A percentile compares a stretch with the other conserved stretches of the same genome.
These are phyloP conservation scores for Anthrax anthrax DNA, from an alignment of 2,888 invertebrate genomes.

Conservation along the genomic window DNA sequence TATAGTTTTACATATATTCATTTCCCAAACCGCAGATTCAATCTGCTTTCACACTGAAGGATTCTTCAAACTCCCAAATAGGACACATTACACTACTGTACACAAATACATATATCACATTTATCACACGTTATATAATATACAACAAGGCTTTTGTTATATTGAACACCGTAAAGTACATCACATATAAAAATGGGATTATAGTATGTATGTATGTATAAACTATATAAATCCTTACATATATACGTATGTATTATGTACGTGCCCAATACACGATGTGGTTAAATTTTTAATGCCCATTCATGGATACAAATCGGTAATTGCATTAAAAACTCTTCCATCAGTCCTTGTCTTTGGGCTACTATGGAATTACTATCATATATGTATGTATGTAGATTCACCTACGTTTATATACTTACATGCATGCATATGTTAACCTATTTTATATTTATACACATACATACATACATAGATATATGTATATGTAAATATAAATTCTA, in stretches of 20 bases:
- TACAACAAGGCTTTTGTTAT: no score
- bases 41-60: background rate
- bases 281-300: conserved; percentile 7
- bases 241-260: background rate
- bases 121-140: no score
- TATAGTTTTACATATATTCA: background rate
- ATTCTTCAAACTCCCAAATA: background rate
- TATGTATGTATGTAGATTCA: no score
- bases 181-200: background rate
- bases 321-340: conserved; percentile 6
- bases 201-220: background rate
- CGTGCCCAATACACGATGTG: conserved; percentile 3
- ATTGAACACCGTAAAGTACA: no score
- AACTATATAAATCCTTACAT: background rate
- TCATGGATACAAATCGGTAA: conserved; percentile 2
- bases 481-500: no score
- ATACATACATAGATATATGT: no score
- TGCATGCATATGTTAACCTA: no score
- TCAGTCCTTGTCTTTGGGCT: background rate
- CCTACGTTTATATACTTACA: no score
- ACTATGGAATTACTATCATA: no score
- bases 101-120: no score
- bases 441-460: no score
- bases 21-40: background rate
- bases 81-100: no score